Conservation (phyloP, 2,888 invertebrate species). For the Lypha dubia region DNA sequence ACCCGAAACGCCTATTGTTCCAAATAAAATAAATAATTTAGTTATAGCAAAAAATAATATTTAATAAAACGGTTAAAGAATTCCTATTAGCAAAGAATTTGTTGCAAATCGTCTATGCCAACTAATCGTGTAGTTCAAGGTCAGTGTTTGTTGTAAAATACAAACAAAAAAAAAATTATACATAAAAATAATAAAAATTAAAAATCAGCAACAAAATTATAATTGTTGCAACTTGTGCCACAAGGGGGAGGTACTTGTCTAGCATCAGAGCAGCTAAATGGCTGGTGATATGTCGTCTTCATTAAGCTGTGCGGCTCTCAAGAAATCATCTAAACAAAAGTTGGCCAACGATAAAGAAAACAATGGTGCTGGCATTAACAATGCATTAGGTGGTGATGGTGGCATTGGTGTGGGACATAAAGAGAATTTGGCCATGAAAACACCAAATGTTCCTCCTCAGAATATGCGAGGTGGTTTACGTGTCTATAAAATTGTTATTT, state of each 20-base stretch:
- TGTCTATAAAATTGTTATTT: conserved; percentile 94
- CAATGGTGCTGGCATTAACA: conserved; percentile 54
- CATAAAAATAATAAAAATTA: background rate
- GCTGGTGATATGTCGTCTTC: conserved; percentile 82
- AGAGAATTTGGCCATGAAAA: conserved; percentile 74
- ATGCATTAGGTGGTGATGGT: conserved; percentile 62
- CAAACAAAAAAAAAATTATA: background rate
- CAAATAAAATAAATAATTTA: background rate
- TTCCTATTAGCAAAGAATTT: conserved; percentile 38
- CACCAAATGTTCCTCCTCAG: conserved; percentile 77
- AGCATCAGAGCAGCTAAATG: conserved; percentile 73
- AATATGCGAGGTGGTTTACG: conserved; percentile 87
- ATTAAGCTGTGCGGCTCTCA: conserved; percentile 81
- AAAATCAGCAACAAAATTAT: background rate
- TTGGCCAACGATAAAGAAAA: conserved; percentile 77
- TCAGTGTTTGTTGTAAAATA: conserved; percentile 48
- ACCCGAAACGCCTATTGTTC: conserved; percentile 4
- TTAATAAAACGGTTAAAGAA: conserved; percentile 40
- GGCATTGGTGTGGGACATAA: conserved; percentile 66
- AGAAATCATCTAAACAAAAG: conserved; percentile 80
- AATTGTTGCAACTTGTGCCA: conserved; percentile 18
- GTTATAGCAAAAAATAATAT: background rate
- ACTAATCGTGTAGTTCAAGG: conserved; percentile 67
- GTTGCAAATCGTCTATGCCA: conserved; percentile 40
- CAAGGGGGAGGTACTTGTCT: conserved; percentile 11